A percentile compares a stretch with the other conserved stretches of the same genome.
Evolutionary conservation across 2,888 invertebrate species (phyloP).

Genomic region (Lepidochitona cinerea): DNA sequence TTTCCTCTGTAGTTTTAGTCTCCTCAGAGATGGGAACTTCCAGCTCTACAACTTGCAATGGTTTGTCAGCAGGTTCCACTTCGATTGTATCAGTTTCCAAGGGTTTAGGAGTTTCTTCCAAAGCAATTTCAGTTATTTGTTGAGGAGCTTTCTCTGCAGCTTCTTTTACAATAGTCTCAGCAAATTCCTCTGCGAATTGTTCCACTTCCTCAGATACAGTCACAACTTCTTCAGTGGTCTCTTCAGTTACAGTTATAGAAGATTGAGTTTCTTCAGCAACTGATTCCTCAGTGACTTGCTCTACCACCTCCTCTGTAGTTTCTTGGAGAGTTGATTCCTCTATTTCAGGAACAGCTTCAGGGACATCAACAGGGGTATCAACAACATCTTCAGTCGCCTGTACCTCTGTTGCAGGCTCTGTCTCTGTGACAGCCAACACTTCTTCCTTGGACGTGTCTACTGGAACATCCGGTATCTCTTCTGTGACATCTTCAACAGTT

Average conservation of each 20-base stretch:
- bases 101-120: constrained; percentile 39
- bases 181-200: constrained; percentile 12
- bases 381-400: constrained; percentile 19
- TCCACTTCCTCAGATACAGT: constrained; percentile 39
- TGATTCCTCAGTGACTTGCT: background rate
- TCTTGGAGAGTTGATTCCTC: constrained; percentile 33
- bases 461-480: constrained; percentile 35
- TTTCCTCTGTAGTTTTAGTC: constrained; percentile 35
- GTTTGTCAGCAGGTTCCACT: constrained; percentile 37
- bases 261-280: background rate
- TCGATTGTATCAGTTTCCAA: too few relatives aligned
- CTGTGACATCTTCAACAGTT: constrained; percentile 20
- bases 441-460: constrained; percentile 44
- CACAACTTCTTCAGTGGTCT: constrained; percentile 24
- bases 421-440: constrained; percentile 17
- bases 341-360: constrained; percentile 35
- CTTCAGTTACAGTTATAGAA: background rate
- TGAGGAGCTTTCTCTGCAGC: background rate
- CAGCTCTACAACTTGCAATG: constrained; percentile 34
- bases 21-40: constrained; percentile 33
- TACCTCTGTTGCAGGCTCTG: constrained; percentile 34
- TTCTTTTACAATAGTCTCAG: constrained; percentile 22
- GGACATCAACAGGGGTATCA: constrained; percentile 27
- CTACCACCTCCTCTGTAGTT: constrained; percentile 26
- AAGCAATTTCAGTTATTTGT: constrained; percentile 20